phyloP scores from a whole-genome alignment of 2,797 vertebrate species.

The Antrozous pallidus region DNA sequence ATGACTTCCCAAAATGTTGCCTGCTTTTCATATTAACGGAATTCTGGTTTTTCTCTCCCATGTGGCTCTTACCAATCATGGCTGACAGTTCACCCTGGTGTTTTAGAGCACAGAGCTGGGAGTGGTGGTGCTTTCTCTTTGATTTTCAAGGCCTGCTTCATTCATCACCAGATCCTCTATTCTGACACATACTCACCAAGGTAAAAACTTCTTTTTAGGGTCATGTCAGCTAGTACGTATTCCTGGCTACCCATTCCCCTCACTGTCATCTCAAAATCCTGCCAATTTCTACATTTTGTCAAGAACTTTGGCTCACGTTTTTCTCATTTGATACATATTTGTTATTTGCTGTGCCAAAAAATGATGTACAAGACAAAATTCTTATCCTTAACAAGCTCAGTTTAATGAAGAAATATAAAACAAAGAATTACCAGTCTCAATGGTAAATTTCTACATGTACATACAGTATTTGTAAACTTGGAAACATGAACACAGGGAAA shows the following conservation, averaged over 20 bases:
- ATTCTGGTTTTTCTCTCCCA: background rate
- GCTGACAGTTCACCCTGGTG: background rate
- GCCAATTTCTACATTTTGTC: background rate
- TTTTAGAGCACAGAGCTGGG: background rate
- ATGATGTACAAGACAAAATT: background rate
- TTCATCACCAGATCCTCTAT: background rate
- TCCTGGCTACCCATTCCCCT: background rate
- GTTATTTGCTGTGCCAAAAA: background rate
- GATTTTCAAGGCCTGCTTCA: background rate
- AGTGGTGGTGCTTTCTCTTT: background rate
- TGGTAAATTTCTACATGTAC: background rate
- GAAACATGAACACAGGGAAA: background rate
- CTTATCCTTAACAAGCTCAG: background rate
- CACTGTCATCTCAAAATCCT: background rate
- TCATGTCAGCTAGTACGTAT: background rate
- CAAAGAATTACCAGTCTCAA: background rate
- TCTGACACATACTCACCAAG: background rate
- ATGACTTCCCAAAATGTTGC: background rate
- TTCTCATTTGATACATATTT: slow-evolving; percentile 8
- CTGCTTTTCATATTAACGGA: background rate
- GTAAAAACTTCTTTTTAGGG: background rate
- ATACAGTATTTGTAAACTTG: background rate
- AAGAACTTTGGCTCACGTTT: background rate
- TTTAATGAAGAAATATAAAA: slow-evolving; percentile 20
- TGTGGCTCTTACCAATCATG: background rate